Evolutionary conservation across 2,888 invertebrate genomes (phyloP).

Genomic region (Volucella inflata): DNA sequence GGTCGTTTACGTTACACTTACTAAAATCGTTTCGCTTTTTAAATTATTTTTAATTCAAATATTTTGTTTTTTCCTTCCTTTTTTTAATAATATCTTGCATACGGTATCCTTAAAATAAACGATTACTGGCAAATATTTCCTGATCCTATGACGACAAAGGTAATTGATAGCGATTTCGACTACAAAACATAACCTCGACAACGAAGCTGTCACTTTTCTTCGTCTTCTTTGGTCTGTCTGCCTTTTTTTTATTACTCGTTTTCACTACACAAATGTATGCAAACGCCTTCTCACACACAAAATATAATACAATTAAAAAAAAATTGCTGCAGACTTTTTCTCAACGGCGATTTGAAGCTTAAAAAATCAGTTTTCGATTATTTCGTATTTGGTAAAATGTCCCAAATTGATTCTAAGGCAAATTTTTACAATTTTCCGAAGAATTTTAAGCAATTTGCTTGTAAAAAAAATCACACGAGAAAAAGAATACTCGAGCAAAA

Average conservation of each 20-base stretch:
- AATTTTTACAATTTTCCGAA: constrained; percentile 8
- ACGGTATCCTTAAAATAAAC: constrained; percentile 1
- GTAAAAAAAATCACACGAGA: constrained; percentile 28
- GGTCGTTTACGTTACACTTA: constrained; percentile 7
- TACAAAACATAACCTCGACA: constrained; percentile 73
- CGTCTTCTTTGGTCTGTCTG: constrained; percentile 27
- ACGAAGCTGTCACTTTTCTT: constrained; percentile 63
- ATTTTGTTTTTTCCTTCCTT: background rate
- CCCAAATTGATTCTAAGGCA: constrained; percentile 6
- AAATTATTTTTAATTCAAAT: constrained; percentile 7
- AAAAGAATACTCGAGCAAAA: constrained; percentile 27
- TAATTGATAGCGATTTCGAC: constrained; percentile 68
- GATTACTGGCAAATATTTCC: constrained; percentile 37
- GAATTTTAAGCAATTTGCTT: constrained; percentile 20
- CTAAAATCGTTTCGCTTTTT: constrained; percentile 14
- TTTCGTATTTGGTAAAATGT: constrained; percentile 16
- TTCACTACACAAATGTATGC: constrained; percentile 10
- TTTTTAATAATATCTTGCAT: constrained; percentile 8
- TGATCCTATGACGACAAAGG: constrained; percentile 52
- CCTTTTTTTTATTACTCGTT: constrained; percentile 25
- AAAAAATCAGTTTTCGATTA: constrained; percentile 26
- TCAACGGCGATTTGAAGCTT: constrained; percentile 40
- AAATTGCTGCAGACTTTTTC: constrained; percentile 32
- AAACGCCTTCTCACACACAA: constrained; percentile 47
- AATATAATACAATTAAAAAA: constrained; percentile 35